Evolutionary conservation across 1,140 invertebrate genomes (phyloP).

Genomic region (Leucophenga varia): DNA sequence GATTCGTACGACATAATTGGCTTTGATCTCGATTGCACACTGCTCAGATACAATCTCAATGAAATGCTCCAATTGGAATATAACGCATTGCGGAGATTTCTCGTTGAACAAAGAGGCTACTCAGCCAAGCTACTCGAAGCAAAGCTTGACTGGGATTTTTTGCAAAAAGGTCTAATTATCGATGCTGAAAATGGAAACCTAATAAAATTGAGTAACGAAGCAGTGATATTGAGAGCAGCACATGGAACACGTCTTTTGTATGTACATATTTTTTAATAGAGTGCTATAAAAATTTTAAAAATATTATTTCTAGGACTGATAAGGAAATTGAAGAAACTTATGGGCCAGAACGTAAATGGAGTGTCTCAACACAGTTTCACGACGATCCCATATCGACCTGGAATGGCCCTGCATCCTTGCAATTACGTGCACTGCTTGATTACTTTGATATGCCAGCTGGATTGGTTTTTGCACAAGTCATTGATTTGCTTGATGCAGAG

Average conservation of each 20-base stretch:
- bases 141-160: conserved; percentile 62
- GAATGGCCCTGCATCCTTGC: conserved; percentile 63
- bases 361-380: conserved; percentile 60
- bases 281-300: no score
- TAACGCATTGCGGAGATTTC: conserved; percentile 62
- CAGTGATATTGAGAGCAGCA: conserved; percentile 65
- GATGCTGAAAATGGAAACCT: conserved; percentile 75
- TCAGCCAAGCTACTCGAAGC: conserved; percentile 58
- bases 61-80: conserved; percentile 66
- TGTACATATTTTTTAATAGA: no score
- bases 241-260: conserved; percentile 70
- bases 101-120: conserved; percentile 68
- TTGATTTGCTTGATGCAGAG: conserved; percentile 67
- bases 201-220: conserved; percentile 65
- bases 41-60: conserved; percentile 68
- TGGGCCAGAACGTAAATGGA: conserved; percentile 64
- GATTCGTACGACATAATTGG: conserved; percentile 75
- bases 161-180: conserved; percentile 75
- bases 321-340: conserved; percentile 66
- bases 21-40: conserved; percentile 79
- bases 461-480: conserved; percentile 70
- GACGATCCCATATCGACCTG: conserved; percentile 63
- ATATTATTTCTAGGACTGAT: no score
- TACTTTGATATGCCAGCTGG: conserved; percentile 74
- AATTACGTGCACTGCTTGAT: conserved; percentile 70